phyloP scores from a whole-genome alignment of 30 jellyfish, hydroid and myxozoan species.

The Aurelia sp. region DNA sequence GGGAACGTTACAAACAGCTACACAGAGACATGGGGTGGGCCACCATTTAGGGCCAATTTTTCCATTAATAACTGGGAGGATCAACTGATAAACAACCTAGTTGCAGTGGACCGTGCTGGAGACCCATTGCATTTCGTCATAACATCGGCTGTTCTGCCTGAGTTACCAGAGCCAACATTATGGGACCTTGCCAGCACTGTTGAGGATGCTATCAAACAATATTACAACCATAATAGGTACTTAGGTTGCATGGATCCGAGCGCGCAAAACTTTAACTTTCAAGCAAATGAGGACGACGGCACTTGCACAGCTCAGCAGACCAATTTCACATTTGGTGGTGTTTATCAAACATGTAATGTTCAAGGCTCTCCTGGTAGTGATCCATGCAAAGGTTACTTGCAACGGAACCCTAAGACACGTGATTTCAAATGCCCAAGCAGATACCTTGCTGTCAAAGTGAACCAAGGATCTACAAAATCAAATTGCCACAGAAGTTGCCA shows the following conservation, averaged over 20 bases:
- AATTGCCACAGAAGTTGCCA: conserved; percentile 75
- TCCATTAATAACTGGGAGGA: conserved; percentile 65
- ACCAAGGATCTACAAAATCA: conserved; percentile 67
- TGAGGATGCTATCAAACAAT: conserved; percentile 61
- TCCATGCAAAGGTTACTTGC: conserved; percentile 51
- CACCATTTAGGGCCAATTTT: conserved; percentile 74
- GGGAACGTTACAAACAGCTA: conserved; percentile 58
- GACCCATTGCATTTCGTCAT: conserved; percentile 77
- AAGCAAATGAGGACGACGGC: conserved; percentile 79
- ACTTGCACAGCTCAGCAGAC: conserved; percentile 60
- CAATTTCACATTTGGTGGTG: conserved; percentile 82
- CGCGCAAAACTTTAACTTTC: conserved; percentile 67
- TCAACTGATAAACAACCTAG: conserved; percentile 53
- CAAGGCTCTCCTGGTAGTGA: conserved; percentile 61
- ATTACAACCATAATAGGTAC: conserved; percentile 67
- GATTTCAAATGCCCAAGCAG: conserved; percentile 66
- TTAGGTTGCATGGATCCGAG: conserved; percentile 71
- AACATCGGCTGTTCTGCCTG: conserved; percentile 75
- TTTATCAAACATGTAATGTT: conserved; percentile 67
- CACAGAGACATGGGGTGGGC: conserved; percentile 84
- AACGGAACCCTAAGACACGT: conserved; percentile 80
- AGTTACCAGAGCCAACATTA: conserved; percentile 68
- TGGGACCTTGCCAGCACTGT: conserved; percentile 67
- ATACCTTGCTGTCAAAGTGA: conserved; percentile 47
- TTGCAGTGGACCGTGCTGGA: conserved; percentile 80